Percentiles rank a stretch among this genome's conserved stretches.
Conservation (phyloP, 2,113 vertebrate genomes). For the Brachypodius melanocephalos region DNA sequence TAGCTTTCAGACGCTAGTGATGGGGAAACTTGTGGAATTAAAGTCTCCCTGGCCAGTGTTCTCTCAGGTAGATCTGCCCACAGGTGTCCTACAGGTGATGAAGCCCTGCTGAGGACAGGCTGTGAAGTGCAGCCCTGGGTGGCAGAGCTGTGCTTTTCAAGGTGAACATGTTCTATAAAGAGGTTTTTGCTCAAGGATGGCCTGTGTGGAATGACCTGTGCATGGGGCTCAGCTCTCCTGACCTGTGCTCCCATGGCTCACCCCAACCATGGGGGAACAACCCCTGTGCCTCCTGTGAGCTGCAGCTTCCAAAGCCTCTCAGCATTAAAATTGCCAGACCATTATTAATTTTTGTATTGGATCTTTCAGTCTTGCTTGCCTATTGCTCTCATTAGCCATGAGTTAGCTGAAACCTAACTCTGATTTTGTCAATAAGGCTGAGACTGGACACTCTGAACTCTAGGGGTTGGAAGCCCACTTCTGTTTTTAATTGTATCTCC, state of each 20-base stretch:
- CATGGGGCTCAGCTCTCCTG: not conserved
- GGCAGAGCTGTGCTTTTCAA: not conserved
- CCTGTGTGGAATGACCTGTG: not conserved
- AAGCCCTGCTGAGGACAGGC: not conserved
- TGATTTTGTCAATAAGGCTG: conserved; percentile 26
- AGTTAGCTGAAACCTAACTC: conserved; percentile 20
- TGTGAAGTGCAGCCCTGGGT: not conserved
- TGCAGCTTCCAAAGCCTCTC: not conserved
- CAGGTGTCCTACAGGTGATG: not conserved
- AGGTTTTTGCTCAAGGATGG: not conserved
- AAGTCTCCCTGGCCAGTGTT: not conserved
- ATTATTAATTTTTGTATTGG: not conserved
- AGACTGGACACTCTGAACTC: conserved; percentile 50
- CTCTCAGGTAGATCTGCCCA: not conserved
- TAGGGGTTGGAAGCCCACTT: conserved; percentile 52
- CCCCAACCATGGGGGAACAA: accelerated
- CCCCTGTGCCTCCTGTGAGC: accelerated
- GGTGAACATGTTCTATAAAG: accelerated
- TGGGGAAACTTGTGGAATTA: not conserved
- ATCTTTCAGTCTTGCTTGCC: not conserved
- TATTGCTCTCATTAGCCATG: not conserved
- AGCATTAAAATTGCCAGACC: not conserved
- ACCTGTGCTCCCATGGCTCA: accelerated
- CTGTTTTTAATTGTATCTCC: conserved; percentile 43
- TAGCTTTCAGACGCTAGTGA: not conserved